Conservation (phyloP, 2,113 vertebrate species). For the Mobula hypostoma region DNA sequence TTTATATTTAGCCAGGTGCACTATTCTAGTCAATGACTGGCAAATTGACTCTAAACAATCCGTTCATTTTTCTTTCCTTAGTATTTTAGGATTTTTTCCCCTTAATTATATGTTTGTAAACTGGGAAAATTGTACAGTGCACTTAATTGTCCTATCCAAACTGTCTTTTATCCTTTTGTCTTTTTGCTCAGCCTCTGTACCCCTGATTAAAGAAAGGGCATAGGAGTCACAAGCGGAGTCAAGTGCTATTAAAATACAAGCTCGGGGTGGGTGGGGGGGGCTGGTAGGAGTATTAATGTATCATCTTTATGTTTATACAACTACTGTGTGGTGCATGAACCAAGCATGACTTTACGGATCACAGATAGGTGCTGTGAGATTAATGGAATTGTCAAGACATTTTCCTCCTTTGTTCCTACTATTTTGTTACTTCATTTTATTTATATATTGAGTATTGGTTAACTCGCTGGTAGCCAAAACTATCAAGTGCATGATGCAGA, state of each 20-base stretch:
- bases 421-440: slow-evolving; percentile 15
- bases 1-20: slow-evolving; percentile 70
- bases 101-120: slow-evolving; percentile 91
- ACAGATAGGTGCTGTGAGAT: not conserved
- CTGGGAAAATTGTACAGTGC: slow-evolving; percentile 98
- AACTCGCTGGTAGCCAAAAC: slow-evolving; percentile 1
- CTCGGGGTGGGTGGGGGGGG: slow-evolving; percentile 45
- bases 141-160: slow-evolving; percentile 88
- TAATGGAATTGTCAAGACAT: slow-evolving; percentile 24
- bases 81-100: slow-evolving; percentile 76
- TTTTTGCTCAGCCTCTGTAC: slow-evolving; percentile 84
- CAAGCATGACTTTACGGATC: slow-evolving; percentile 58
- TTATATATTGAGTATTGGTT: slow-evolving; percentile 30
- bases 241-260: slow-evolving; percentile 79
- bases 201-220: slow-evolving; percentile 76
- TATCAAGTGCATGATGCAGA: not conserved
- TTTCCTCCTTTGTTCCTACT: not conserved
- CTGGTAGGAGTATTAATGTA: slow-evolving; percentile 2
- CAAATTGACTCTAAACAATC: slow-evolving; percentile 68
- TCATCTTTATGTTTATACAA: slow-evolving; percentile 49
- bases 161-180: slow-evolving; percentile 79
- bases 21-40: slow-evolving; percentile 76
- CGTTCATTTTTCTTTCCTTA: slow-evolving; percentile 61
- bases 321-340: slow-evolving; percentile 66
- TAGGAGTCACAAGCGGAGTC: slow-evolving; percentile 72